Evolutionary conservation across 2,113 vertebrate species (phyloP), one percentile per base, ranked within the genome.

Genomic region (Dromiciops gliroides): DNA sequence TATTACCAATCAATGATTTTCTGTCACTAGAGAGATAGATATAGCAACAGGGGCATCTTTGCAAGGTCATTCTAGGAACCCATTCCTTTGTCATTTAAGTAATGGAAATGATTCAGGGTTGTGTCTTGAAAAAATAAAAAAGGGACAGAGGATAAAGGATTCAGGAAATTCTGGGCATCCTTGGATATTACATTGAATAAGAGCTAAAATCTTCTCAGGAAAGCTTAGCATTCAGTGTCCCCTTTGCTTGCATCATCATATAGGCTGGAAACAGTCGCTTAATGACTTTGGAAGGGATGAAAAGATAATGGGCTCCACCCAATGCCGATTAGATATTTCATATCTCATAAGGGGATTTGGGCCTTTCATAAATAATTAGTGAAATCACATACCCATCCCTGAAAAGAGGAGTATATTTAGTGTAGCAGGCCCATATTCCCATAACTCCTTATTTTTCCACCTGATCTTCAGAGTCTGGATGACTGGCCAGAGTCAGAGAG

Each of bases 121-220:
- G 91, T 91, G 49, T 91, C 96, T 98, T 96, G 95, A 97, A 96
- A 98, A 53, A 26, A 7, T 53, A 0, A 53, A 53, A 60, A 92
- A 1, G 75, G 91, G 52, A 89, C 93, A 93, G 23, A 22, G 89
- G 89, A 92, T 37, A 50, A 52, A 94, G 37, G 83, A 91, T 95
- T 88, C 60, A 50, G 95, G 49, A 51, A 47, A 50, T 94, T 95
- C 98, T 96, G 94, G 94, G 97, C 97, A 97, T 97, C 98, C 93
- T 95, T 93, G 94, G 97, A 97, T 98, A 98, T 98, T 96, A 97
- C 96, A 91, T 96, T 97, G 94, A 92, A 97, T 97, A 97, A 97
- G 44, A 93, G 48, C 93, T 95, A 95, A 94, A 96, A 90, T 97
- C 92, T 91, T 83, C 88, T 96, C 97, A 96, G 92, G 96, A 98